These are phyloP conservation scores for Elysia crispata DNA, from an alignment of 2,888 invertebrate genomes.

Conservation along the genomic window DNA sequence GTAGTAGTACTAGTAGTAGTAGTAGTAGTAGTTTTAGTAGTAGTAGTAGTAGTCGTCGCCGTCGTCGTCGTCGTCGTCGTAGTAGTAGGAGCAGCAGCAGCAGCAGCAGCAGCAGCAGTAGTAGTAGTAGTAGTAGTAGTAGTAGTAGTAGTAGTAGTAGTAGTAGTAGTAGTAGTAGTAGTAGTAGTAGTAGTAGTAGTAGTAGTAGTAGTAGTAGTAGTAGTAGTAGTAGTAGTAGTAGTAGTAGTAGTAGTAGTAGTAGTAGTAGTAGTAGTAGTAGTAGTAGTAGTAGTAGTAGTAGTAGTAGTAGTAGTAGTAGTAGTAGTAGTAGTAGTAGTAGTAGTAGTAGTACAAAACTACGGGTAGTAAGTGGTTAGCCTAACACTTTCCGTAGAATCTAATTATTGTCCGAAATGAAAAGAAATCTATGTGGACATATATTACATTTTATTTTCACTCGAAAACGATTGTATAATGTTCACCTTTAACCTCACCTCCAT, in stretches of 20 bases:
- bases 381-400: neutral
- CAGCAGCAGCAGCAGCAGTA: neutral
- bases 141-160: neutral
- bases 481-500: too few relatives aligned
- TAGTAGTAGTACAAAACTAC: constrained; percentile 9
- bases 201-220: neutral
- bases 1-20: neutral
- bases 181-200: neutral
- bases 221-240: constrained; percentile 18
- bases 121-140: neutral
- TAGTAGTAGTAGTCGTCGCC: too few relatives aligned
- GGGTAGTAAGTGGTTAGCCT: too few relatives aligned
- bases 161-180: neutral
- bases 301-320: constrained; percentile 39
- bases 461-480: too few relatives aligned
- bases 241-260: constrained; percentile 17
- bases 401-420: too few relatives aligned
- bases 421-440: too few relatives aligned
- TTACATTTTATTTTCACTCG: too few relatives aligned
- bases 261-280: constrained; percentile 38
- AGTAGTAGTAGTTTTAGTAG: too few relatives aligned
- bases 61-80: too few relatives aligned
- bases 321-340: constrained; percentile 31
- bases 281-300: constrained; percentile 35
- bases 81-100: too few relatives aligned